phyloP scores from a whole-genome alignment of 2,797 vertebrate species.

The Micropoecilia bifurca region DNA sequence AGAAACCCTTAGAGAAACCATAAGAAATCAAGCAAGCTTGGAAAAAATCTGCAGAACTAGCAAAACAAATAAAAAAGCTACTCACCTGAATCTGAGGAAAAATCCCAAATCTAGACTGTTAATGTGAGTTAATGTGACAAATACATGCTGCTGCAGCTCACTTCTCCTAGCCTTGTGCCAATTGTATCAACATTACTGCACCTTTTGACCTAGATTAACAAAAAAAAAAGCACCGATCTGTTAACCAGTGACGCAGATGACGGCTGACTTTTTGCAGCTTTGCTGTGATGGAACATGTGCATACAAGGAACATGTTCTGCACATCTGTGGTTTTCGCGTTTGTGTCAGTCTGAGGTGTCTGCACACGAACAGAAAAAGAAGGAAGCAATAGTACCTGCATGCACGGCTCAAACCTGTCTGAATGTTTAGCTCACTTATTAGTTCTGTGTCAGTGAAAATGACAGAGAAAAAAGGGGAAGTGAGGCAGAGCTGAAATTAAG shows the following conservation, averaged over 20 bases:
- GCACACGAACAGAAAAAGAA: neutral
- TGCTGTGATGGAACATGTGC: conserved; percentile 1
- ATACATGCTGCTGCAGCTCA: conserved; percentile 26
- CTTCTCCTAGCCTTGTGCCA: conserved; percentile 34
- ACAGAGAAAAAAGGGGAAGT: conserved; percentile 18
- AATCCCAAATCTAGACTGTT: neutral
- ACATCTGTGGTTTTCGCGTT: conserved; percentile 27
- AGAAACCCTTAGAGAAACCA: neutral
- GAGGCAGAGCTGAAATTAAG: conserved; percentile 20
- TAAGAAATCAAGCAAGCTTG: neutral
- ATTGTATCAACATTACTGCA: conserved; percentile 44
- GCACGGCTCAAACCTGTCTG: neutral
- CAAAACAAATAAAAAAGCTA: conserved; percentile 2
- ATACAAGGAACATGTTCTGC: conserved; percentile 13
- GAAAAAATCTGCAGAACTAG: neutral
- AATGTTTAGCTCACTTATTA: conserved; percentile 21
- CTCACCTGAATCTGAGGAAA: neutral
- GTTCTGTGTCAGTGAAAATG: conserved; percentile 17
- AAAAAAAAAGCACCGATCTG: conserved; percentile 40
- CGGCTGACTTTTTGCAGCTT: conserved; percentile 1
- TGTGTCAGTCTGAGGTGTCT: conserved; percentile 22
- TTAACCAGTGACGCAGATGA: conserved; percentile 27
- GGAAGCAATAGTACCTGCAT: neutral
- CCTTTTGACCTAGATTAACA: conserved; percentile 56
- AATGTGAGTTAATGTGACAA: neutral